phyloP scores from a whole-genome alignment of 2,888 invertebrate species.

The Leptodirus hochenwartii region DNA sequence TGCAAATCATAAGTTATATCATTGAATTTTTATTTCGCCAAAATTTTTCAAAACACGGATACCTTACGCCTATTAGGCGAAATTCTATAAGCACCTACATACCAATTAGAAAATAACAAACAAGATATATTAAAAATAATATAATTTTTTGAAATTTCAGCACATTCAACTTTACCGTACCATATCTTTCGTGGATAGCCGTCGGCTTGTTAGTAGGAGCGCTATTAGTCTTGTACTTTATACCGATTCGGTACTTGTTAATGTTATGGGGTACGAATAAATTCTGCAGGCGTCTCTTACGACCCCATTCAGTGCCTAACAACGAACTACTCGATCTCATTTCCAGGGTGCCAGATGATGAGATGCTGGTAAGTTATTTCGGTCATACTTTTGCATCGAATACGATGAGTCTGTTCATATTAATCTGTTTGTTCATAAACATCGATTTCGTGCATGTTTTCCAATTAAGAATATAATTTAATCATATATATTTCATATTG shows the following conservation, averaged over 20 bases:
- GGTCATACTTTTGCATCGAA: slow-evolving; percentile 17
- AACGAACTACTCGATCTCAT: slow-evolving; percentile 91
- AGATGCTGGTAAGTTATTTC: slow-evolving; percentile 55
- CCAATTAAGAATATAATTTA: no score
- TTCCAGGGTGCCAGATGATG: slow-evolving; percentile 87
- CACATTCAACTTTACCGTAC: slow-evolving; percentile 91
- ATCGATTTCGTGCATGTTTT: no score
- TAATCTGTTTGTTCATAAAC: no score
- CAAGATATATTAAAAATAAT: no score
- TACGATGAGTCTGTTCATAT: no score
- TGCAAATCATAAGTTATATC: no score
- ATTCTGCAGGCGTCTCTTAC: slow-evolving; percentile 79
- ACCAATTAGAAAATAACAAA: no score
- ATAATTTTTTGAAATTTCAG: slow-evolving; percentile 33
- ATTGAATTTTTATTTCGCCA: no score
- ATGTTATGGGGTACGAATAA: slow-evolving; percentile 90
- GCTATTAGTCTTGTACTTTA: slow-evolving; percentile 63
- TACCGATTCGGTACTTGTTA: slow-evolving; percentile 77
- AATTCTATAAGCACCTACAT: no score
- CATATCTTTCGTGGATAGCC: slow-evolving; percentile 87
- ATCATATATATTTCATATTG: no score
- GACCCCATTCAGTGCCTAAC: slow-evolving; percentile 90
- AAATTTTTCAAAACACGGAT: no score
- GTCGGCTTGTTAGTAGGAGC: slow-evolving; percentile 57
- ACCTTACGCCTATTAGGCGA: no score